These are phyloP conservation scores for Galbula dea DNA, from an alignment of 2,113 vertebrate species.

Conservation along the genomic window DNA sequence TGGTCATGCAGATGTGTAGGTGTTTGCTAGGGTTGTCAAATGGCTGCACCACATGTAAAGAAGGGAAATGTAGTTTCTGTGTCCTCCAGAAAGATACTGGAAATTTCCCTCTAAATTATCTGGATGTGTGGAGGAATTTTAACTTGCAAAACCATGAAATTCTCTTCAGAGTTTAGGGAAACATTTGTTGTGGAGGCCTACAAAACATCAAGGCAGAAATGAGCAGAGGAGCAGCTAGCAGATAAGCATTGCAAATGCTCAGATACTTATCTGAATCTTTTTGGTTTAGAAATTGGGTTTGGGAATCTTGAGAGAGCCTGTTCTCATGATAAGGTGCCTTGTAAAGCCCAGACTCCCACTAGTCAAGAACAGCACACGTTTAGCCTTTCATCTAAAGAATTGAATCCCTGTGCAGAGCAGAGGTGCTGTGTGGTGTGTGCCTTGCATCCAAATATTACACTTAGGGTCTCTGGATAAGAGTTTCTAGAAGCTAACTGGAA, in stretches of 20 bases:
- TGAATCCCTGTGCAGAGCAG: background rate
- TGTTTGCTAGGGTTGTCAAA: background rate
- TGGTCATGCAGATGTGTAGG: background rate
- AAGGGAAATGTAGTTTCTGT: background rate
- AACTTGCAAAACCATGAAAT: slow-evolving; percentile 10
- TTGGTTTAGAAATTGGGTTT: slow-evolving; percentile 54
- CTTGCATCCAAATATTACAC: background rate
- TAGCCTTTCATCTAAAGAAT: background rate
- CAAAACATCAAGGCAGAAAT: slow-evolving; percentile 41
- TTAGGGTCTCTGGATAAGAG: background rate
- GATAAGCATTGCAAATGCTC: slow-evolving; percentile 66
- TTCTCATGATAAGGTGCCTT: slow-evolving; percentile 41
- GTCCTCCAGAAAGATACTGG: background rate
- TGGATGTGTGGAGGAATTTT: background rate
- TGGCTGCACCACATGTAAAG: background rate
- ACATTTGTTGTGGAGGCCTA: background rate
- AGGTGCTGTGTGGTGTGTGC: background rate
- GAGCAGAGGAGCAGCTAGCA: background rate
- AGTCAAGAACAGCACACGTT: background rate
- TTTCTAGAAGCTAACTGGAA: background rate
- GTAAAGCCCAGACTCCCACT: background rate
- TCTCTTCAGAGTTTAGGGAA: slow-evolving; percentile 5
- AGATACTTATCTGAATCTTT: slow-evolving; percentile 55
- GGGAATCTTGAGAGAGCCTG: slow-evolving; percentile 34
- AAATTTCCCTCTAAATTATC: background rate